A percentile compares a stretch with the other conserved stretches of the same genome.
These are phyloP conservation scores for Listronotus oregonensis DNA, from an alignment of 1,140 invertebrate species.

Conservation along the genomic window DNA sequence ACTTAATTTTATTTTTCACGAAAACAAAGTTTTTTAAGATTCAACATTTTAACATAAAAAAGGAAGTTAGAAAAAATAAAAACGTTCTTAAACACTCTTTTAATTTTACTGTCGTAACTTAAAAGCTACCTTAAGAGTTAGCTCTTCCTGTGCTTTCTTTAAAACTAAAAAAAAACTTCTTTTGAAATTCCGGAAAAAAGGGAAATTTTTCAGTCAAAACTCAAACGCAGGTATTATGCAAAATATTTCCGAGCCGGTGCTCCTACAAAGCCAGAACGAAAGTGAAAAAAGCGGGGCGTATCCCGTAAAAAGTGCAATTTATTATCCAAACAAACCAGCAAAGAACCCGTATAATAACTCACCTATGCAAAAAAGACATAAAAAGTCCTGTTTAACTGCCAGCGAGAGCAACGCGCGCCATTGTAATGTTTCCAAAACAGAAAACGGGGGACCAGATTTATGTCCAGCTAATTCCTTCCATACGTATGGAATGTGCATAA, in stretches of 20 bases:
- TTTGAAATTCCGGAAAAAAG: background rate
- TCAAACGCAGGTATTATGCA: slow-evolving; percentile 23
- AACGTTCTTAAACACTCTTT: too few species aligned
- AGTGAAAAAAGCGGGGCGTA: slow-evolving; percentile 15
- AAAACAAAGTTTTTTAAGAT: too few species aligned
- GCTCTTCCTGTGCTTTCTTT: too few species aligned
- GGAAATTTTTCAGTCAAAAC: background rate
- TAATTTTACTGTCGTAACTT: too few species aligned
- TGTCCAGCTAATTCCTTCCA: slow-evolving; percentile 22
- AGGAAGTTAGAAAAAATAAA: too few species aligned
- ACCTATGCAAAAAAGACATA: slow-evolving; percentile 10
- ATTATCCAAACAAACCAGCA: slow-evolving; percentile 21
- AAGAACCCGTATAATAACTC: slow-evolving; percentile 14
- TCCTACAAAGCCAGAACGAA: slow-evolving; percentile 9
- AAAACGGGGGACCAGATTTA: slow-evolving; percentile 11
- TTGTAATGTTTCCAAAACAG: slow-evolving; percentile 14
- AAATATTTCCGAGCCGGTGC: slow-evolving; percentile 10
- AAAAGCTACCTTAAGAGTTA: too few species aligned
- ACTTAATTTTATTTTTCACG: too few species aligned
- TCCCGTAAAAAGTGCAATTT: slow-evolving; percentile 17
- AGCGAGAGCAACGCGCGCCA: slow-evolving; percentile 7
- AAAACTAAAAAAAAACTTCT: too few species aligned
- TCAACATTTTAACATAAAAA: too few species aligned
- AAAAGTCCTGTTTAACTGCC: slow-evolving; percentile 7
- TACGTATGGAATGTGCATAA: slow-evolving; percentile 11